Conservation (phyloP, 2,113 vertebrate species). For the Hiodon tergisus region DNA sequence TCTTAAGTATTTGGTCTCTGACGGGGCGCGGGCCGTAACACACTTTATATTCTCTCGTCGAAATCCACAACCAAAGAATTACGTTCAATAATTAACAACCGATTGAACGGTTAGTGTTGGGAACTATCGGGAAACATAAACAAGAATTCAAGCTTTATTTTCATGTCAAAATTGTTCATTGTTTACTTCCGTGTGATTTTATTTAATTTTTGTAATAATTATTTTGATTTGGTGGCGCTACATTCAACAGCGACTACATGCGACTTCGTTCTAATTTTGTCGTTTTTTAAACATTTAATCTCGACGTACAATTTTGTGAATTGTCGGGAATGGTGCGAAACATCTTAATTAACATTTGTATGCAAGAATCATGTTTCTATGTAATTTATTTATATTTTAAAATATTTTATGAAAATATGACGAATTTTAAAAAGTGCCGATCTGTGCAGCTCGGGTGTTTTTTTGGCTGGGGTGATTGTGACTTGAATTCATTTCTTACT, state of each 20-base stretch:
- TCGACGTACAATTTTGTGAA: slow-evolving; percentile 54
- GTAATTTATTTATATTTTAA: slow-evolving; percentile 81
- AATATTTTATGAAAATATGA: slow-evolving; percentile 97
- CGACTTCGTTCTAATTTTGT: slow-evolving; percentile 46
- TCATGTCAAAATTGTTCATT: slow-evolving; percentile 55
- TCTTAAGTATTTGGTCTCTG: slow-evolving; percentile 54
- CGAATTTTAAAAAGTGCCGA: slow-evolving; percentile 76
- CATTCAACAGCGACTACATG: slow-evolving; percentile 38
- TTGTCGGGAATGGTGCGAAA: slow-evolving; percentile 76
- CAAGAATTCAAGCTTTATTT: slow-evolving; percentile 63
- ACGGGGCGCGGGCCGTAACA: slow-evolving; percentile 68
- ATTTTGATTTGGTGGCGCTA: slow-evolving; percentile 49
- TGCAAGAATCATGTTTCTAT: slow-evolving; percentile 42
- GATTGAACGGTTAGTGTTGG: slow-evolving; percentile 3
- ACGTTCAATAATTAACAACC: slow-evolving; percentile 45
- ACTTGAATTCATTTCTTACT: slow-evolving; percentile 80
- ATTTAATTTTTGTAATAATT: slow-evolving; percentile 71
- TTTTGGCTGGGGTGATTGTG: slow-evolving; percentile 65
- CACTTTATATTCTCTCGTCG: slow-evolving; percentile 39
- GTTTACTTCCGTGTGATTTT: slow-evolving; percentile 66
- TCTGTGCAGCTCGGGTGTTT: slow-evolving; percentile 61
- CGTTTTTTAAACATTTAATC: slow-evolving; percentile 47
- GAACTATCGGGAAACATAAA: slow-evolving; percentile 39
- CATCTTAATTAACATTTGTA: slow-evolving; percentile 49
- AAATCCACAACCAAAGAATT: slow-evolving; percentile 53